Evolutionary conservation across 2,888 invertebrate species (phyloP).

Genomic region (Mythimna lalbum): DNA sequence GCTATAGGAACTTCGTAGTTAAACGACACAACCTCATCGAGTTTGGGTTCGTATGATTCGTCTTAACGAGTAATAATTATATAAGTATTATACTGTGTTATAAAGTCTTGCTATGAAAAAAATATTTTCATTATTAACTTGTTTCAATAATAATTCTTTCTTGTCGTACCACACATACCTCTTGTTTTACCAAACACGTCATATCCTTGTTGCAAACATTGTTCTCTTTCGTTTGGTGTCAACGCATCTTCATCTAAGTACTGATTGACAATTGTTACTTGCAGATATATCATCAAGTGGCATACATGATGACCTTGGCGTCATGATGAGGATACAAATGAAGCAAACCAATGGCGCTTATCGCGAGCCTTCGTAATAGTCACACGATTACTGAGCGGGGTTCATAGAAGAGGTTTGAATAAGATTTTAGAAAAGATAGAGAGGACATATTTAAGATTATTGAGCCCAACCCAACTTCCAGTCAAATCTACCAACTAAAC

Average conservation of each 20-base stretch:
- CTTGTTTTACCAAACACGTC: background rate
- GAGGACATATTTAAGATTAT: background rate
- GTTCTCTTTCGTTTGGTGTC: background rate
- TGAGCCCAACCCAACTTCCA: no score
- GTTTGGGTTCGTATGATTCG: no score
- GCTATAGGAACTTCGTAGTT: no score
- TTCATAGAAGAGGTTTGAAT: slow-evolving; percentile 23
- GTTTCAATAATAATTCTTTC: background rate
- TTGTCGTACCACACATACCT: slow-evolving; percentile 5
- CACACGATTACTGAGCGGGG: slow-evolving; percentile 52
- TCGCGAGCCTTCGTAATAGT: slow-evolving; percentile 57
- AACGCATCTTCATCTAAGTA: slow-evolving; percentile 13
- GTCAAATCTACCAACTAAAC: no score
- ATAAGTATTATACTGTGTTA: no score
- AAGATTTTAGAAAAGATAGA: slow-evolving; percentile 1
- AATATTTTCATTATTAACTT: no score
- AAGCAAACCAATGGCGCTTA: slow-evolving; percentile 53
- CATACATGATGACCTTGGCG: slow-evolving; percentile 34
- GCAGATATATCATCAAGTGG: slow-evolving; percentile 39
- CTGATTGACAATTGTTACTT: slow-evolving; percentile 40
- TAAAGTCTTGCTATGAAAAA: no score
- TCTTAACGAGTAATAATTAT: no score
- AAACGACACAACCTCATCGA: no score
- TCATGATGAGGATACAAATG: slow-evolving; percentile 52
- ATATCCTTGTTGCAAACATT: slow-evolving; percentile 12